Conservation (phyloP, 2,888 invertebrate genomes). For the Drosophila cyrtoloma region DNA sequence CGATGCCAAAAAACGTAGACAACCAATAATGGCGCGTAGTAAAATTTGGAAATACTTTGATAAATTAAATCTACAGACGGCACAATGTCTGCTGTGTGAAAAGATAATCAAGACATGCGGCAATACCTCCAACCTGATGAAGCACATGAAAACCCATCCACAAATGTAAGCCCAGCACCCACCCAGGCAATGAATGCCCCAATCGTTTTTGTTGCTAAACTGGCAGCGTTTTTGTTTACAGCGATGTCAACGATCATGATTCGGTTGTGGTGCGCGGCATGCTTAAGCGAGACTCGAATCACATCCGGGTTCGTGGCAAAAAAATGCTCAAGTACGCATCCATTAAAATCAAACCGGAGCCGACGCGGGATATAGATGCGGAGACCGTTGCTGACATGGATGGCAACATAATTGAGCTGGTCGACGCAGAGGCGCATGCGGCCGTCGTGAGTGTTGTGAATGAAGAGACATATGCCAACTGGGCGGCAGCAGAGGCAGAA, state of each 20-base stretch:
- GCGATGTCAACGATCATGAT: slow-evolving; percentile 56
- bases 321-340: slow-evolving; percentile 26
- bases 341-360: slow-evolving; percentile 33
- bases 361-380: not conserved
- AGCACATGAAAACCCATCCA: slow-evolving; percentile 64
- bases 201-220: slow-evolving; percentile 7
- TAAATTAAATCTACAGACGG: slow-evolving; percentile 55
- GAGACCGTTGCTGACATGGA: slow-evolving; percentile 20
- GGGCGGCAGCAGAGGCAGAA: slow-evolving; percentile 39
- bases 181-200: not conserved
- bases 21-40: slow-evolving; percentile 63
- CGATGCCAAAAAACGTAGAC: slow-evolving; percentile 46
- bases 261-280: slow-evolving; percentile 60
- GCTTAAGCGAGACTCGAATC: slow-evolving; percentile 41
- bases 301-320: slow-evolving; percentile 20
- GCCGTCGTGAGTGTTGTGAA: slow-evolving; percentile 38
- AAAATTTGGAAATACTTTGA: slow-evolving; percentile 68
- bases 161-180: slow-evolving; percentile 50
- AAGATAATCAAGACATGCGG: slow-evolving; percentile 64
- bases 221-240: slow-evolving; percentile 31
- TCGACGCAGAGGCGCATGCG: slow-evolving; percentile 40
- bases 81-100: slow-evolving; percentile 60
- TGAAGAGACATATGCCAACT: slow-evolving; percentile 44
- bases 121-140: slow-evolving; percentile 64
- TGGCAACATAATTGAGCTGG: slow-evolving; percentile 47